A percentile compares a stretch with the other conserved stretches of the same genome.
These are phyloP conservation scores for Bradypodion pumilum DNA, from an alignment of 2,797 vertebrate genomes.

Conservation along the genomic window DNA sequence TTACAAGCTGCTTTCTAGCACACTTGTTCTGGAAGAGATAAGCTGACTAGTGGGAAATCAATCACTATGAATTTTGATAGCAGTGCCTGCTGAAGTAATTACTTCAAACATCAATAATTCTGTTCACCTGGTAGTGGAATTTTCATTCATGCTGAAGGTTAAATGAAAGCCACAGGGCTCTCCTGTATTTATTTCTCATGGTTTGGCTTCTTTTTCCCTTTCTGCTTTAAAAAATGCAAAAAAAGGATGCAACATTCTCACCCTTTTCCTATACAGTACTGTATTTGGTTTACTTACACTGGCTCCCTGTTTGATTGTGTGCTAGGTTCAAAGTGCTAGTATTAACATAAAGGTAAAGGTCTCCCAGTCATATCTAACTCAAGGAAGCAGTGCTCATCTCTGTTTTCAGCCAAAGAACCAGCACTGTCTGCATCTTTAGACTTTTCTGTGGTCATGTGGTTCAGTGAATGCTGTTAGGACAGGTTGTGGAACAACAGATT, in stretches of 20 bases:
- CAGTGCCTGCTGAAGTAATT: slow-evolving; percentile 67
- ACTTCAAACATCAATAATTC: slow-evolving; percentile 69
- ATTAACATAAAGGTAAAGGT: too few relatives aligned
- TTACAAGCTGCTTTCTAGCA: slow-evolving; percentile 69
- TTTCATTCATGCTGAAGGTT: slow-evolving; percentile 63
- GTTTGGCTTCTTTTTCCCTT: slow-evolving; percentile 48
- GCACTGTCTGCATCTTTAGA: too few relatives aligned
- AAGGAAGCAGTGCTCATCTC: too few relatives aligned
- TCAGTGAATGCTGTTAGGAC: too few relatives aligned
- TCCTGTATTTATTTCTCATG: slow-evolving; percentile 33
- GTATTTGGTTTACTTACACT: too few relatives aligned
- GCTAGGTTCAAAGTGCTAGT: too few relatives aligned
- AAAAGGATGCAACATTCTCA: slow-evolving; percentile 52
- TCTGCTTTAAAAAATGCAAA: background rate
- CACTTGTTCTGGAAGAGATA: slow-evolving; percentile 69
- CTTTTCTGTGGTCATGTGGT: too few relatives aligned
- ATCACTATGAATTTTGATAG: slow-evolving; percentile 73
- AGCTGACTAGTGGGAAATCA: slow-evolving; percentile 70
- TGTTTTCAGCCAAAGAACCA: too few relatives aligned
- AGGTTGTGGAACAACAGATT: too few relatives aligned
- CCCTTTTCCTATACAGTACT: background rate
- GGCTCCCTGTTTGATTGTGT: too few relatives aligned
- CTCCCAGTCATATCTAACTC: too few relatives aligned
- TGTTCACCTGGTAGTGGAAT: slow-evolving; percentile 62
- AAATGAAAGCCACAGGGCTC: slow-evolving; percentile 48